Percentiles rank a stretch among this genome's conserved stretches.
These are phyloP conservation scores for Monoplex corrugatus DNA, from an alignment of 2,888 invertebrate genomes.

Conservation along the genomic window DNA sequence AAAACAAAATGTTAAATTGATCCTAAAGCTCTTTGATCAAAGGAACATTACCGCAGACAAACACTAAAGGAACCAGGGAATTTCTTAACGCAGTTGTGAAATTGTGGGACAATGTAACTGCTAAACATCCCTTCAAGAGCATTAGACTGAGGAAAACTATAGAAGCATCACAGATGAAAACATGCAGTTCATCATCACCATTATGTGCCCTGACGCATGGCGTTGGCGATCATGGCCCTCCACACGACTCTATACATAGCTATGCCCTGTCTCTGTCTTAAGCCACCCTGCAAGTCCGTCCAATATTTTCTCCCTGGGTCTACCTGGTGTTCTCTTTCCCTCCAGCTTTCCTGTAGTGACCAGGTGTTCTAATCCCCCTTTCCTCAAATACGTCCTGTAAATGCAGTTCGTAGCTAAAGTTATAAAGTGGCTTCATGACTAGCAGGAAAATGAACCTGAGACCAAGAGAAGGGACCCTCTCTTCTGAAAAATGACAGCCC, in stretches of 20 bases:
- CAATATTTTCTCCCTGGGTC: no score
- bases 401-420: no score
- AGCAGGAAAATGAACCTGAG: background rate
- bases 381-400: no score
- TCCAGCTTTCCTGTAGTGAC: no score
- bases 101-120: conserved; percentile 18
- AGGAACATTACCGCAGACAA: background rate
- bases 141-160: background rate
- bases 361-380: no score
- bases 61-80: background rate
- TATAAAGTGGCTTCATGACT: background rate
- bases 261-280: no score
- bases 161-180: background rate
- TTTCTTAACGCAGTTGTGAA: background rate
- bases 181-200: background rate
- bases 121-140: conserved; percentile 29
- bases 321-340: no score
- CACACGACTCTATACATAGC: no score
- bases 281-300: no score
- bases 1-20: conserved; percentile 13
- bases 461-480: conserved; percentile 3
- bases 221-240: no score
- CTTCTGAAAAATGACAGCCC: background rate
- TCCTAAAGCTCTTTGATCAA: conserved; percentile 13
- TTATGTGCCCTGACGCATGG: no score